phyloP scores from a whole-genome alignment of 1,140 invertebrate genomes.

The Bombus waltoni region DNA sequence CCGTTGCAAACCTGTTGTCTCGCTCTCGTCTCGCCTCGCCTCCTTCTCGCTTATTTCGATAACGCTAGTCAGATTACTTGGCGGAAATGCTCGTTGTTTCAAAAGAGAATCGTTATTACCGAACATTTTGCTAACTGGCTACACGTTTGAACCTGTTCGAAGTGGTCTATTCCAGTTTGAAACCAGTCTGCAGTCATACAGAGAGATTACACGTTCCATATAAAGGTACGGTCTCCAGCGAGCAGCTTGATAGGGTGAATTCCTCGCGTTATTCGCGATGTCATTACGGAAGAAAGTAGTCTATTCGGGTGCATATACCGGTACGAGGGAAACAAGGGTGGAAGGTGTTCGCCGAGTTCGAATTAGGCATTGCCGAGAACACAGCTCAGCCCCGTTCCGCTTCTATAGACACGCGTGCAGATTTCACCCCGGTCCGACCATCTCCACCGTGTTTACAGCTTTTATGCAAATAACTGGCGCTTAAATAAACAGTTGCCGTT shows the following conservation, averaged over 20 bases:
- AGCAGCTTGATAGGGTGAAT: slow-evolving; percentile 32
- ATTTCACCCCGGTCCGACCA: slow-evolving; percentile 33
- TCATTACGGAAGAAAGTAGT: slow-evolving; percentile 47
- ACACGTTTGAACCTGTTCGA: background rate
- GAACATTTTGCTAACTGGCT: too few relatives aligned
- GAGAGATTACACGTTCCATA: slow-evolving; percentile 47
- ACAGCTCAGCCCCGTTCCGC: background rate
- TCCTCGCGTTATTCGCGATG: slow-evolving; percentile 42
- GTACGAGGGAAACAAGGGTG: background rate
- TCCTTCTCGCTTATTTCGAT: background rate
- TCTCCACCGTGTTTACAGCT: slow-evolving; percentile 41
- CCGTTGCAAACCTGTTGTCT: too few relatives aligned
- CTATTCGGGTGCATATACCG: slow-evolving; percentile 2
- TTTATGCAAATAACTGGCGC: slow-evolving; percentile 56
- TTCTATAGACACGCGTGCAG: background rate
- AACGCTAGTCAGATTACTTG: background rate
- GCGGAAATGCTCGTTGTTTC: background rate
- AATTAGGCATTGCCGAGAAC: slow-evolving; percentile 19
- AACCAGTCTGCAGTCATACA: background rate
- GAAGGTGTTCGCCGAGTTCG: slow-evolving; percentile 23
- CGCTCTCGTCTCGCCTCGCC: background rate
- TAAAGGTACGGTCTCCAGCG: slow-evolving; percentile 28
- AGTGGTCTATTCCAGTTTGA: background rate
- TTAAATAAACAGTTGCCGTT: slow-evolving; percentile 68
- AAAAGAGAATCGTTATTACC: background rate